Evolutionary conservation across 2,888 invertebrate species (phyloP), one percentile per base, ranked within the genome.

Genomic region (Altica lythri): DNA sequence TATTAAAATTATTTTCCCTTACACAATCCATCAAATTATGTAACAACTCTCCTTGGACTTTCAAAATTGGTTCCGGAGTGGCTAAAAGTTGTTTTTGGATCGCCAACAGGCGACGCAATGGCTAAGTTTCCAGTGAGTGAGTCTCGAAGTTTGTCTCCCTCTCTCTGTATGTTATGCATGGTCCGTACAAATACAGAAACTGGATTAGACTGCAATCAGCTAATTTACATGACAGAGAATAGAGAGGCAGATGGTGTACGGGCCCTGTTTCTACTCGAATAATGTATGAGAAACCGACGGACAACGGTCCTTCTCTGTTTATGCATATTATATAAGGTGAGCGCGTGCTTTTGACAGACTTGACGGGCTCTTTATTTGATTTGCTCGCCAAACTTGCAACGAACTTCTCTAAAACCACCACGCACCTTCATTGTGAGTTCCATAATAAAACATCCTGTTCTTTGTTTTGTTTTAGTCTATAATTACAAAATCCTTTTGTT

Each of bases 211-310:
- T 62, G 68, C 68, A 68, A 69, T 68, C 67, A 61, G 55, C 61
- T 66, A 64, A 66, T 66, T 64, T 65, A 63, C 68, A 68, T 68
- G 65, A 64, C 59, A 65, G 59, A 67, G 63, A 60, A 59, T 60
- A 35, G 57, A 47, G 59, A 55, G 59, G 55, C 64, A 65, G 65
- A 64, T 66, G 67, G 63, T 55, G 63, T 53, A 54, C 62, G 57
- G 55, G 48, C 55, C 64, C 57, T 47, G 56, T 53, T 58, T 52
- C 61, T 60, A 60, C 47, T 53, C 67, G 73, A 74, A 74, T 74
- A 72, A 74, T 74, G 73, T 73, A 74, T 74, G 74, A 73, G 74
- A 66, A 70, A 69, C 67, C 67, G 68, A 66, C 68, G 71, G 71
- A 67, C 70, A 55, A 40, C 57, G 57, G 57, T 56, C 57, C 44